Conservation (phyloP, 2,113 vertebrate genomes). For the Calidris pugnax region DNA sequence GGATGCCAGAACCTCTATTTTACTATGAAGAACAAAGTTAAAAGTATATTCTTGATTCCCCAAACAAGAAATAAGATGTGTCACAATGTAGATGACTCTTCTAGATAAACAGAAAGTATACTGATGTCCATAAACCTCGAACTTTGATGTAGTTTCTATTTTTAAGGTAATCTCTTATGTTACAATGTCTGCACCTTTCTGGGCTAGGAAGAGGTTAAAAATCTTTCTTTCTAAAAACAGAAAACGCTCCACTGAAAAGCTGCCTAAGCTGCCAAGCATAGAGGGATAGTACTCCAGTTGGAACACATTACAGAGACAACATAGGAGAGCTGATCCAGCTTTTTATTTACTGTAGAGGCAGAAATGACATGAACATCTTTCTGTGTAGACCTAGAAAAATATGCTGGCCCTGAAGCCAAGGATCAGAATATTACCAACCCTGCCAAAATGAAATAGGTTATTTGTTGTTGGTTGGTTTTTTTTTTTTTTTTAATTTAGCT, state of each 20-base stretch:
- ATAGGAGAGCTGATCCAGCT: slow-evolving; percentile 50
- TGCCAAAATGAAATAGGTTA: slow-evolving; percentile 57
- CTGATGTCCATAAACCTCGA: not conserved
- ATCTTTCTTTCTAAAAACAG: not conserved
- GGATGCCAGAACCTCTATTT: not conserved
- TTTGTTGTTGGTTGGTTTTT: not conserved
- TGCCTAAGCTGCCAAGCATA: slow-evolving; percentile 40
- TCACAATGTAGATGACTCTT: not conserved
- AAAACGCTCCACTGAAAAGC: slow-evolving; percentile 27
- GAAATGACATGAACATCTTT: slow-evolving; percentile 57
- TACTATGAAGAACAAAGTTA: not conserved
- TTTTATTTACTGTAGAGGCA: slow-evolving; percentile 57
- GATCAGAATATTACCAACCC: slow-evolving; percentile 35
- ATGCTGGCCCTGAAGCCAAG: slow-evolving; percentile 43
- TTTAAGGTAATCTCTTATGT: not conserved
- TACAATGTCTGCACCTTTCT: not conserved
- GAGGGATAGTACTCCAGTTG: slow-evolving; percentile 42
- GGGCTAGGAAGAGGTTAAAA: slow-evolving; percentile 44
- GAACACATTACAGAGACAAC: slow-evolving; percentile 47
- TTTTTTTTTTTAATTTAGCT: slow-evolving; percentile 19
- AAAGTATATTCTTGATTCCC: not conserved
- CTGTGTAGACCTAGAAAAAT: slow-evolving; percentile 51
- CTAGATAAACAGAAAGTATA: not conserved
- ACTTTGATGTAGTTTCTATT: not conserved
- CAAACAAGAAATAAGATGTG: not conserved